Evolutionary conservation across 2,797 vertebrate genomes (phyloP), one percentile per base, ranked within the genome.

Genomic region (Paratrypauchen microcephalus): DNA sequence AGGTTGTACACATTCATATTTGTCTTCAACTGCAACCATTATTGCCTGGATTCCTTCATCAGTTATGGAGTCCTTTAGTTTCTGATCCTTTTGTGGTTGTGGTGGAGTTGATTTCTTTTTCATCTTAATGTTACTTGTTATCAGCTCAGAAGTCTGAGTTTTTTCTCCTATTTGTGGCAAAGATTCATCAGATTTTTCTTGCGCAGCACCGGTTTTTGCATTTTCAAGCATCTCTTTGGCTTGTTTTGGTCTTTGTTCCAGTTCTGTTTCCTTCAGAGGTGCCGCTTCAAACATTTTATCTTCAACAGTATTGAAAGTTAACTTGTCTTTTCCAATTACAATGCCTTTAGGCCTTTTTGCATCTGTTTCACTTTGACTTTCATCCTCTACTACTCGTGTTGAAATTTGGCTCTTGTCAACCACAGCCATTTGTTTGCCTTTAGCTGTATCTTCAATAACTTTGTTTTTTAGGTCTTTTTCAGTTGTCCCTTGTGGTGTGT

Each of bases 11-110:
- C 4, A 32, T 12, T 48, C 55, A 28, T 52, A 50, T 56, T 56
- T 48, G 19, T 73, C 47, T 73, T 28, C n/a, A 59, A 68, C 41
- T 54, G 1, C 48, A 55, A 52, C 55, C 0, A 12, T 65, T 18
- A 58, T 48, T 6, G 67, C 50, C 60, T 68, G 73, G 15, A 73
- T 52, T 21, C 47, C 65, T 65, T 67, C 60, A 47, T 6, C 45
- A 62, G 52, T 9, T 12, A 54, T 36, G 4, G 41, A 23, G 41
- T 30, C 18, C 48, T 58, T 36, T 2, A 2, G 32, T 11, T 13
- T 52, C 32, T 19, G 21, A 1, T 55, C n/a, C 28, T 67, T 32
- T 62, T 30, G 58, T n/a, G 18, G 23, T 24, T 26, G 21, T 13
- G 12, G 54, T 15, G 7, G 24, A 24, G 23, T 13, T 56, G 54